Base-by-base conservation (phyloP, 2,113 vertebrate species). In the Scomber scombrus region DNA sequence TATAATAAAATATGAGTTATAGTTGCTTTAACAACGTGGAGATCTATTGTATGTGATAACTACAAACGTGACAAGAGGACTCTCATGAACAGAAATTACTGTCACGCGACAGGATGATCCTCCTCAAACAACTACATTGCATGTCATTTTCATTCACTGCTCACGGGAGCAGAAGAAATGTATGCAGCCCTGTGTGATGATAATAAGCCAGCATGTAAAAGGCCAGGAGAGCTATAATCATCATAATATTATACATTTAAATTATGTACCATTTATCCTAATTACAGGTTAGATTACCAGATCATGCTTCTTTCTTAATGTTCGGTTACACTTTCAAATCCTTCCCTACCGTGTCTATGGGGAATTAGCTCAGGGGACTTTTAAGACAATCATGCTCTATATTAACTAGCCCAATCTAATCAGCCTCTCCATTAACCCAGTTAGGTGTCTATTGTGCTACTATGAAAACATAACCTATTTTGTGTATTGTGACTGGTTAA, bases 321-420 rank as follows among this genome's bases (percentile, higher is more conserved):
- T 26, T 26, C 23, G 23, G 23, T 26, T 26, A 26, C 23, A 26
- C 23, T 26, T 26, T n/a, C n/a, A n/a, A n/a, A n/a, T n/a, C n/a
- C 23, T 26, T 26, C 23, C 23, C 23, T 61, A 15, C 19, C 13
- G 6, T 61, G 1, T 52, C 64, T 26, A 61, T 8, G 19, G 19
- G n/a, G 9, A 79, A 67, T 21, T 26, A 51, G 23, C 19, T 10
- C 45, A 73, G 14, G 10, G 31, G 31, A 43, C 26, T 16, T 58
- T 77, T 61, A 16, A 73, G 46, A 40, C 50, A 29, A 67, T 23
- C 43, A 34, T 47, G 29, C 61, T 31, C 71, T 75, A 72, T 58
- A 55, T 86, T 82, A 60, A 62, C 73, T 29, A 1, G 11, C 69
- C 29, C 34, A 47, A 60, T 86, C 57, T 78, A 76, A 88, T 90